Percentiles rank a stretch among this genome's conserved stretches.
Conservation (phyloP, 2,888 invertebrate genomes). For the Perizoma flavofasciatum region DNA sequence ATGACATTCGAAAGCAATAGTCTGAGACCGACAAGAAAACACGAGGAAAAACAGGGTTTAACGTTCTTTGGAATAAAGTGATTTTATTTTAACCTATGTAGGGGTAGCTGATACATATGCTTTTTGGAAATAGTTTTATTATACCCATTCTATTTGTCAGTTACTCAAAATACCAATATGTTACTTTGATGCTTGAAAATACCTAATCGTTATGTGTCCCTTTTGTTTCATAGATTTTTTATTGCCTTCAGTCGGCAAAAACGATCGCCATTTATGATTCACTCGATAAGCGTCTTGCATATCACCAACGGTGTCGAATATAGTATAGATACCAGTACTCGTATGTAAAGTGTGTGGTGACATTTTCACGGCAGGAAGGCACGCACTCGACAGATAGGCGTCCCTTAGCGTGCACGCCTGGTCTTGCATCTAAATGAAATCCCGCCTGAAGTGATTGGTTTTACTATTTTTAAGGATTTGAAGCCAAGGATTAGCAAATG, state of each 20-base stretch:
- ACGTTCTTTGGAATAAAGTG: no score
- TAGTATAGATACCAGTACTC: slow-evolving; percentile 73
- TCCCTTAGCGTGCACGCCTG: slow-evolving; percentile 60
- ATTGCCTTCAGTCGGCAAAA: slow-evolving; percentile 56
- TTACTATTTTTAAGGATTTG: slow-evolving; percentile 57
- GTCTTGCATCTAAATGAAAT: slow-evolving; percentile 67
- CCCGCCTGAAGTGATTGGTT: slow-evolving; percentile 73
- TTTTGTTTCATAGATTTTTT: slow-evolving; percentile 30
- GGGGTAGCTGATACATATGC: no score
- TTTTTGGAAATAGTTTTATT: no score
- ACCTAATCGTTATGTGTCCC: no score
- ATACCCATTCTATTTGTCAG: no score
- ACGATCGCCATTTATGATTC: slow-evolving; percentile 76
- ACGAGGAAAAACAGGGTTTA: no score
- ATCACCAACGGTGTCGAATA: slow-evolving; percentile 64
- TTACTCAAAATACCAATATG: no score
- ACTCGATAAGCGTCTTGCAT: slow-evolving; percentile 68
- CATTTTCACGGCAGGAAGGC: slow-evolving; percentile 65
- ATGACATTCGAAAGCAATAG: no score
- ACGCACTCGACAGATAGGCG: slow-evolving; percentile 65
- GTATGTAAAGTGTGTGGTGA: slow-evolving; percentile 73
- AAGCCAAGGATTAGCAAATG: no score
- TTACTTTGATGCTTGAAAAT: no score
- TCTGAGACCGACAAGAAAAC: no score
- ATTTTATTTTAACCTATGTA: no score